Evolutionary conservation across 37 sponge, comb jelly and placozoan species (phyloP), one percentile per base, ranked within the genome.

Genomic region (Haliclona indistincta): DNA sequence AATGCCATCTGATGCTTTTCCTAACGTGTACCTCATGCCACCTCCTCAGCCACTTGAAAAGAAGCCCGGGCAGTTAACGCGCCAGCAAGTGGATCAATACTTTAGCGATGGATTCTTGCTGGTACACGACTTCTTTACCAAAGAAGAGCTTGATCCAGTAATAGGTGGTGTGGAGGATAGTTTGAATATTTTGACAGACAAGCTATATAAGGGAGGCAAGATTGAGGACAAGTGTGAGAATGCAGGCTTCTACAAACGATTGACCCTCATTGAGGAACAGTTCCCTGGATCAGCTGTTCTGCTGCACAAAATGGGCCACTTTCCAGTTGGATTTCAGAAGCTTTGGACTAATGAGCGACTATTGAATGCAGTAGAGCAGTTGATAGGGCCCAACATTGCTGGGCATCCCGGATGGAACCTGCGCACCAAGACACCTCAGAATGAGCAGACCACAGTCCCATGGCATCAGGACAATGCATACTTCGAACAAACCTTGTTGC

Each of bases 381-480:
- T 92, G 32, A 78, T 87, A 47, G 93, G 93, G 6, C 80, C 88
- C 7, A 77, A 87, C 73, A 86, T 92, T 43, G 84, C 88, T 22
- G 93, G 85, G n/a, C 84, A 88, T 42, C 93, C 93, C 17, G 93
- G 84, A 55, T 93, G 89, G 89, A 88, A 84, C 56, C 63, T 93
- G 11, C 73, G 94, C 0, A 42, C 86, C 37, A 93, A 93, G 78
- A 85, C 80, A 15, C 94, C 94, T 0, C 55, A 74, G 54, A 81
- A 89, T 41, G 83, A 85, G 28, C 75, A 81, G 54, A 73, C 87
- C 54, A 80, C 81, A 4, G 93, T 93, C 23, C 93, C 93, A 2
- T 93, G 93, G 93, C 93, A 93, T 68, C 94, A 93, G 54, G 94
- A 93, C 84, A 86, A 81, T 64, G 89, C 83, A 53, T 93, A 93